Conservation (phyloP, 2,113 vertebrate genomes). For the Plectropomus leopardus region DNA sequence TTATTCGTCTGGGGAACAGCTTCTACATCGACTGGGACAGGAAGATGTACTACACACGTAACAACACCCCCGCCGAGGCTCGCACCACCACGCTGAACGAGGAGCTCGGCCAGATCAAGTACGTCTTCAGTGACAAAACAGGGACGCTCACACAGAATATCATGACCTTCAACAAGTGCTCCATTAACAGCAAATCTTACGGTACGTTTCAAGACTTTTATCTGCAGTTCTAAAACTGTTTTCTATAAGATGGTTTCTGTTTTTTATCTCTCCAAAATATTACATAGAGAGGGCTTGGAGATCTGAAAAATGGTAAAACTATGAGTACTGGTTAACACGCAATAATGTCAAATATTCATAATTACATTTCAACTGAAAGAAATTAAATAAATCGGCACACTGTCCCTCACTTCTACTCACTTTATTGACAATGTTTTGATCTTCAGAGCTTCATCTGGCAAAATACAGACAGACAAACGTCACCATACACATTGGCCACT, state of each 20-base stretch:
- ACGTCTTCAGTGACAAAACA: slow-evolving; percentile 97
- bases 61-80: slow-evolving; percentile 90
- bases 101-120: slow-evolving; percentile 97
- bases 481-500: too few relatives aligned
- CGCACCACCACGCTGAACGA: slow-evolving; percentile 97
- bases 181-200: slow-evolving; percentile 91
- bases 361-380: too few relatives aligned
- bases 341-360: too few relatives aligned
- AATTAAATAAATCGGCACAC: too few relatives aligned
- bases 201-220: slow-evolving; percentile 77
- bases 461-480: neutral
- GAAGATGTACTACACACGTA: slow-evolving; percentile 90
- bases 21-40: slow-evolving; percentile 98
- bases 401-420: neutral
- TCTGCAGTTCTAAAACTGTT: neutral
- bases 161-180: slow-evolving; percentile 97
- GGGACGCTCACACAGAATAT: slow-evolving; percentile 98
- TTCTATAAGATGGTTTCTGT: neutral
- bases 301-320: too few relatives aligned
- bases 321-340: too few relatives aligned
- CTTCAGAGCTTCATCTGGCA: neutral
- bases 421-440: neutral
- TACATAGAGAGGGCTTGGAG: too few relatives aligned
- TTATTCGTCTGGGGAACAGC: slow-evolving; percentile 97
- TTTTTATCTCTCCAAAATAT: too few relatives aligned